phyloP scores from a whole-genome alignment of 2,888 invertebrate genomes.

The Xestobium rufovillosum region DNA sequence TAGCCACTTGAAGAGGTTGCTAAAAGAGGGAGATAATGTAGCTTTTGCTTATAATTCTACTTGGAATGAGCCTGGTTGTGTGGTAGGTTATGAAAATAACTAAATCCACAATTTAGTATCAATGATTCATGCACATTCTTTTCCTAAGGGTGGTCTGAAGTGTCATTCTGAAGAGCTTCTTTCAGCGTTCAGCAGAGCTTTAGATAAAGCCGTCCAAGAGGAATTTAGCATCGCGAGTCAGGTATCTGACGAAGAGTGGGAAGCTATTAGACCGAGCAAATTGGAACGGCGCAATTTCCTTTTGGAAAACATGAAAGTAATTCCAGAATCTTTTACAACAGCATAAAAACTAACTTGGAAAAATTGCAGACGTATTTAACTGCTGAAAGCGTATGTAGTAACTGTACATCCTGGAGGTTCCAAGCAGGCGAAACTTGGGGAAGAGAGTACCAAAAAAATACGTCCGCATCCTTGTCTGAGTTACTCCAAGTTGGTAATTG shows the following conservation, averaged over 20 bases:
- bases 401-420: conserved; percentile 51
- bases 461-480: conserved; percentile 26
- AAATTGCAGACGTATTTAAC: conserved; percentile 35
- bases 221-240: conserved; percentile 66
- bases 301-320: conserved; percentile 59
- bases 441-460: conserved; percentile 31
- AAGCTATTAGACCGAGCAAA: conserved; percentile 66
- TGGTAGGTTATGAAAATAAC: conserved; percentile 45
- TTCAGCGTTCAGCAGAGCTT: conserved; percentile 56
- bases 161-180: conserved; percentile 65
- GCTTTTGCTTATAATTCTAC: conserved; percentile 70
- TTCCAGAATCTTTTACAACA: conserved; percentile 7
- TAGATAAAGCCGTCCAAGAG: conserved; percentile 60
- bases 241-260: conserved; percentile 82
- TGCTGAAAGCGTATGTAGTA: conserved; percentile 44
- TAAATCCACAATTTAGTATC: no score
- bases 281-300: conserved; percentile 57
- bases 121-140: no score
- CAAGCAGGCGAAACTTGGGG: conserved; percentile 55
- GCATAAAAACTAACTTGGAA: conserved; percentile 6
- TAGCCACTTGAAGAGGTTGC: conserved; percentile 48
- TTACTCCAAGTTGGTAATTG: conserved; percentile 60
- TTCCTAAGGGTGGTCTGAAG: conserved; percentile 54
- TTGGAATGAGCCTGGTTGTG: conserved; percentile 44
- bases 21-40: conserved; percentile 72